phyloP scores from a whole-genome alignment of 1,140 invertebrate species.

The Philaenus spumarius region DNA sequence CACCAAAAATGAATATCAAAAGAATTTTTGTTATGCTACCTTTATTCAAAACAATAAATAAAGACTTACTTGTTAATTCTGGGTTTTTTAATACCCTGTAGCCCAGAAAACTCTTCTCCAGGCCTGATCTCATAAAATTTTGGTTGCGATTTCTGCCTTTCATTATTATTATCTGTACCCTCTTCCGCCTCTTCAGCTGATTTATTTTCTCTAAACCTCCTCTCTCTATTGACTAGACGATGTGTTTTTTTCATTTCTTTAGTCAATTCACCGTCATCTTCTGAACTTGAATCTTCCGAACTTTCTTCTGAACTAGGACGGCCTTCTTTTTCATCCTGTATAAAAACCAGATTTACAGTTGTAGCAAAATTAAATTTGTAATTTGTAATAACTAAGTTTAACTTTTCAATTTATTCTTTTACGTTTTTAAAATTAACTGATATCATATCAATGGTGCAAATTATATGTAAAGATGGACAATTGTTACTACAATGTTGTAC shows the following conservation, averaged over 20 bases:
- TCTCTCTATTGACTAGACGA: slow-evolving; percentile 37
- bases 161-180: slow-evolving; percentile 32
- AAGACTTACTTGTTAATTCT: slow-evolving; percentile 11
- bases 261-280: slow-evolving; percentile 70
- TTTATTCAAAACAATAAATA: no score
- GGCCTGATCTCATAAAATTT: slow-evolving; percentile 59
- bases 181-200: slow-evolving; percentile 38
- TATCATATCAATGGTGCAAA: neutral
- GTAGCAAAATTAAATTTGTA: neutral
- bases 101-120: slow-evolving; percentile 50
- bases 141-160: slow-evolving; percentile 40
- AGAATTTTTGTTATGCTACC: no score
- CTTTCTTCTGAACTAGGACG: slow-evolving; percentile 39
- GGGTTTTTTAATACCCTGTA: slow-evolving; percentile 43
- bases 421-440: neutral
- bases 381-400: slow-evolving; percentile 6
- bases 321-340: slow-evolving; percentile 38
- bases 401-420: neutral
- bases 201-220: slow-evolving; percentile 37
- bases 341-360: slow-evolving; percentile 1
- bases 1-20: no score
- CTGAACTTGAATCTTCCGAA: slow-evolving; percentile 47
- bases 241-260: slow-evolving; percentile 75
- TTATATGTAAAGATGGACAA: no score
- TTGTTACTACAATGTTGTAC: no score